Conservation (phyloP, 2,888 invertebrate species). For the Syrista parreyssii region DNA sequence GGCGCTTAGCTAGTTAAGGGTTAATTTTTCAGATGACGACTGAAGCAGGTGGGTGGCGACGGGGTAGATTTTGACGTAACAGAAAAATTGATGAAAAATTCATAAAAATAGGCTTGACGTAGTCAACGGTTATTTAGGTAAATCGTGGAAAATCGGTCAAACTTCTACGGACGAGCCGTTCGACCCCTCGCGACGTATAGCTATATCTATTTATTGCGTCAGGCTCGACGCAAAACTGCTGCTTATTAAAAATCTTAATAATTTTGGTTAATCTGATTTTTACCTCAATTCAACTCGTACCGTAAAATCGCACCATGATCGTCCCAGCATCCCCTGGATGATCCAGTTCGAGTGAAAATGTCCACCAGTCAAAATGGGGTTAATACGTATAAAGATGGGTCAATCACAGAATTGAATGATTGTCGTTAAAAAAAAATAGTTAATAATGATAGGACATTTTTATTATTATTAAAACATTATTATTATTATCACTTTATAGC, state of each 20-base stretch:
- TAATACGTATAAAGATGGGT: neutral
- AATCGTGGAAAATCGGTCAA: neutral
- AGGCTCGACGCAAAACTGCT: neutral
- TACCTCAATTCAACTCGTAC: neutral
- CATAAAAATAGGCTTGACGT: neutral
- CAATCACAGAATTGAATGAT: neutral
- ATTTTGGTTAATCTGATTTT: neutral
- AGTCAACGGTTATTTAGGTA: neutral
- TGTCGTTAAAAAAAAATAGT: neutral
- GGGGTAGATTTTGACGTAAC: no score
- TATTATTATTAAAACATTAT: no score
- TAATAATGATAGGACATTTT: neutral
- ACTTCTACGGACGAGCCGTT: neutral
- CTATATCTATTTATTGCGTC: no score
- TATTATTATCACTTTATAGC: neutral
- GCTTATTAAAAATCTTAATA: neutral
- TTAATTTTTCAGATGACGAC: no score
- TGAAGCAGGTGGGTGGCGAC: no score
- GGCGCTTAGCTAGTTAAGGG: no score
- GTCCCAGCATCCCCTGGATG: neutral
- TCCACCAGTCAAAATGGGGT: neutral
- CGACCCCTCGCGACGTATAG: neutral
- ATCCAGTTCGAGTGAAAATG: neutral
- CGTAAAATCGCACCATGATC: neutral
- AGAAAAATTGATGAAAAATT: no score